These are phyloP conservation scores for Oplegnathus fasciatus DNA, from an alignment of 2,113 vertebrate genomes.

Conservation along the genomic window DNA sequence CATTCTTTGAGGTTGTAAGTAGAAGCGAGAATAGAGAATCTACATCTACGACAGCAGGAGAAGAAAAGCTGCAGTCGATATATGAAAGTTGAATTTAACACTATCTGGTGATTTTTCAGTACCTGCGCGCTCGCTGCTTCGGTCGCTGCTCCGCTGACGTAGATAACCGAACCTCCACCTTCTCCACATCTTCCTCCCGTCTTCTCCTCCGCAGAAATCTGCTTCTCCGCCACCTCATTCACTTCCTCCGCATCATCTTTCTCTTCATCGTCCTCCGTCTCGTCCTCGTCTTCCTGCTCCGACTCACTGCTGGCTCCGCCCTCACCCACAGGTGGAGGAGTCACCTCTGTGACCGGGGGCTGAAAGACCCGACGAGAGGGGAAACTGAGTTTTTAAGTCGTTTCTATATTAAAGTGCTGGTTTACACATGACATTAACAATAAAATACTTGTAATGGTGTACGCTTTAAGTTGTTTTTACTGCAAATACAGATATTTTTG, in stretches of 20 bases:
- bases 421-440: too few relatives aligned
- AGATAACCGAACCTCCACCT: neutral
- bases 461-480: too few relatives aligned
- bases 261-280: neutral
- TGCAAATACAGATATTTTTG: too few relatives aligned
- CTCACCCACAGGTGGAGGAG: neutral
- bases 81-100: too few relatives aligned
- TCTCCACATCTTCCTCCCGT: too few relatives aligned
- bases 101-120: neutral
- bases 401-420: neutral
- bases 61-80: neutral
- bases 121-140: neutral
- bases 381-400: neutral
- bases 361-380: neutral
- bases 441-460: too few relatives aligned
- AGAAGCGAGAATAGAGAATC: too few relatives aligned
- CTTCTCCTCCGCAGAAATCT: too few relatives aligned
- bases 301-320: neutral
- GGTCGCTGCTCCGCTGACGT: neutral
- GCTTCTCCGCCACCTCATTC: fast-evolving
- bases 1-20: too few relatives aligned
- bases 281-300: neutral
- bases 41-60: too few relatives aligned
- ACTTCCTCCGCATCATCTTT: too few relatives aligned
- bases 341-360: neutral